Percentiles rank a stretch among this genome's conserved stretches.
Conservation (phyloP, 2,888 invertebrate species). For the Megalurothrips usitatus region DNA sequence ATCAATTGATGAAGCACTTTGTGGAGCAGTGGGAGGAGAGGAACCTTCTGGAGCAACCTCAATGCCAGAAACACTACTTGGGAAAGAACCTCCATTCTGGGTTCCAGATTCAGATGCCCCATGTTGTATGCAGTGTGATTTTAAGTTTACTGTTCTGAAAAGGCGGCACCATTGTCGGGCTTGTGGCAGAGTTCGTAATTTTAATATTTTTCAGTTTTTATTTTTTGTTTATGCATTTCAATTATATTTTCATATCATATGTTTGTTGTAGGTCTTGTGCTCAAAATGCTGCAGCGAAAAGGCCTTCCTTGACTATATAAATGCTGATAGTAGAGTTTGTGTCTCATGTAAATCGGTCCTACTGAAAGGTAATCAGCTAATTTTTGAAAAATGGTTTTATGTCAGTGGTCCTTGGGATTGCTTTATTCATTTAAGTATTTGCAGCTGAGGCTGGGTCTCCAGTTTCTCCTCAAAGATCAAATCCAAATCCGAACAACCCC, state of each 20-base stretch:
- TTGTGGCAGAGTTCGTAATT: conserved; percentile 64
- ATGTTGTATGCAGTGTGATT: conserved; percentile 77
- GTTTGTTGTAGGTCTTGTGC: conserved; percentile 62
- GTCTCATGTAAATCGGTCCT: conserved; percentile 62
- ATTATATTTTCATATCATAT: not conserved
- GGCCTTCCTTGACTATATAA: conserved; percentile 66
- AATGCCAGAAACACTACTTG: conserved; percentile 48
- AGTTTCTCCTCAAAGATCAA: conserved; percentile 34
- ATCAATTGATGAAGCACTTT: not conserved
- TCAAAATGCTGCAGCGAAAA: conserved; percentile 71
- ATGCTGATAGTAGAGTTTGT: conserved; percentile 75
- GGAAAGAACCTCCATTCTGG: conserved; percentile 78
- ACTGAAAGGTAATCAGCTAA: conserved; percentile 46
- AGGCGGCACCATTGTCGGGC: conserved; percentile 79
- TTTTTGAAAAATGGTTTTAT: not conserved
- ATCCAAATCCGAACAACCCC: conserved; percentile 76
- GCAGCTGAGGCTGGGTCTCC: conserved; percentile 25
- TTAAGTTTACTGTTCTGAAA: conserved; percentile 74
- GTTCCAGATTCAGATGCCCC: conserved; percentile 77
- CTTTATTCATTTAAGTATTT: not conserved
- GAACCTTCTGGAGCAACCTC: not conserved
- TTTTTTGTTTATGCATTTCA: conserved; percentile 16
- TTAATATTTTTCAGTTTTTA: not conserved
- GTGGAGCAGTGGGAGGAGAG: not conserved
- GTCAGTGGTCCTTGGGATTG: not conserved